Evolutionary conservation across 2,797 vertebrate genomes (phyloP).

Genomic region (Intellagama lesueurii): DNA sequence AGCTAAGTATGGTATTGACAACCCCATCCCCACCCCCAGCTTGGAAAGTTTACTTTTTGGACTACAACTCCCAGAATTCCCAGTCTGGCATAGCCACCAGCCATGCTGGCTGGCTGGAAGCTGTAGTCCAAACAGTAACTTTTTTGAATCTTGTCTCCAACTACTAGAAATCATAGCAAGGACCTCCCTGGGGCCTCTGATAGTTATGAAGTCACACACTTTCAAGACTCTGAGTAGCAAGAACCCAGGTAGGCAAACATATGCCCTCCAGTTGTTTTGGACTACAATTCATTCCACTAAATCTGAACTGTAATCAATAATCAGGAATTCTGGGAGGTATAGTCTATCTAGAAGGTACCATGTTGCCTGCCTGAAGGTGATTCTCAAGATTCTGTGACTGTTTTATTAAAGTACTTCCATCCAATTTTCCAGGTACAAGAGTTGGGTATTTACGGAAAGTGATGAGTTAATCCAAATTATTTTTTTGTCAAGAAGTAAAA

Average conservation of each 20-base stretch:
- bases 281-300: not conserved
- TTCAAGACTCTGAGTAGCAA: not conserved
- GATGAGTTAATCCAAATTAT: not conserved
- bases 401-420: not conserved
- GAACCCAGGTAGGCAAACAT: not conserved
- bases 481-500: not conserved
- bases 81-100: too few species aligned
- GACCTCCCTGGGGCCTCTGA: not conserved
- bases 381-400: not conserved
- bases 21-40: too few species aligned
- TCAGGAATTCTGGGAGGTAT: not conserved
- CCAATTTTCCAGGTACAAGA: not conserved
- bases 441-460: not conserved
- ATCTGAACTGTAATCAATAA: not conserved
- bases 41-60: too few species aligned
- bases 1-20: not conserved
- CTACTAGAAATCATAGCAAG: not conserved
- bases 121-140: not conserved
- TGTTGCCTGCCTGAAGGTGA: not conserved
- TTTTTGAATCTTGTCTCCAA: too few species aligned
- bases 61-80: not conserved
- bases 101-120: not conserved
- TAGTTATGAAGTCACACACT: not conserved
- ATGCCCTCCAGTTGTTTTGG: not conserved
- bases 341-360: not conserved